Evolutionary conservation across 2,797 vertebrate genomes (phyloP), one percentile per base, ranked within the genome.

Genomic region (Cynodonichthys magdalenae): DNA sequence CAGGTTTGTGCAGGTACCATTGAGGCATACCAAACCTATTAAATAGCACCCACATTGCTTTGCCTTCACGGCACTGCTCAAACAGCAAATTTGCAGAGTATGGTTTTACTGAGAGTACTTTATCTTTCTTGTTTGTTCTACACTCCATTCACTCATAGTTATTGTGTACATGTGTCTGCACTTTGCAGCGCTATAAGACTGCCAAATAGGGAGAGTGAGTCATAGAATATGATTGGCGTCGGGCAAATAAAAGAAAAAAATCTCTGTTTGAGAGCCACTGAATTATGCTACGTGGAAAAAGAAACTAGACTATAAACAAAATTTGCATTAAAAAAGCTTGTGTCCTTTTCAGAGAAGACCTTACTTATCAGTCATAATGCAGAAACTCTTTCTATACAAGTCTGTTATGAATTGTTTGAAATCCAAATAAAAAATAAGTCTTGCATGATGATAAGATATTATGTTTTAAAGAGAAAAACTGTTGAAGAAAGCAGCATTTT

Each of bases 11-110:
- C 0, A 0, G 50, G 66, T 46, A 68, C 6, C 55, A 18, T 11
- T 34, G 48, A 17, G 71, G 51, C 59, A 62, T 29, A 6, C 44
- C 52, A 48, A 53, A 49, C 52, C 69, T 53, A 72, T 69, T 75
- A 79, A 55, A 58, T 49, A 62, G 74, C 72, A 31, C 31, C 64
- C 53, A 70, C 31, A 69, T 57, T 76, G 59, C 65, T 31, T 14
- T 59, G 64, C 61, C 42, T 79, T 56, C 64, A 54, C 57, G 69
- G 62, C 70, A 45, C 47, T 48, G 63, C 63, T 69, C 67, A 60
- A 63, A 77, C 28, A 64, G 71, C 79, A 78, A 76, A 77, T 87
- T 84, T 79, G 62, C 67, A 81, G 67, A 78, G 77, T 63, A 56
- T 58, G 55, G 69, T 80, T 77, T 80, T 71, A 54, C 64, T 50